phyloP scores from a whole-genome alignment of 2,888 invertebrate species.

The Pachymerium ferrugineum region DNA sequence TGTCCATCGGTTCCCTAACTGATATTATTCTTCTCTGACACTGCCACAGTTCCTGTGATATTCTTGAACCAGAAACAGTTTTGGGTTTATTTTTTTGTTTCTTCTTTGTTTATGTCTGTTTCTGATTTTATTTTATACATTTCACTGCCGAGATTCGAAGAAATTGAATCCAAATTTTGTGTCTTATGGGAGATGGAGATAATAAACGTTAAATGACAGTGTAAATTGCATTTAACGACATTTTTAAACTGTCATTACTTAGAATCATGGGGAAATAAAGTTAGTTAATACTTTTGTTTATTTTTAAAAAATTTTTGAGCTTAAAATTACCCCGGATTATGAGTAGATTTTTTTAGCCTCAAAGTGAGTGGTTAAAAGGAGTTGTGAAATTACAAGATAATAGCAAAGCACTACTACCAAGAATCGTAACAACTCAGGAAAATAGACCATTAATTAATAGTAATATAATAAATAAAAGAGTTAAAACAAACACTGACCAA shows the following conservation, averaged over 20 bases:
- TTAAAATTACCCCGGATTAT: not conserved
- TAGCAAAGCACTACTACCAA: not conserved
- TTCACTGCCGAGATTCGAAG: not conserved
- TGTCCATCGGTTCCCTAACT: not conserved
- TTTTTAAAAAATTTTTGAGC: not conserved
- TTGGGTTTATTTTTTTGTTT: not conserved
- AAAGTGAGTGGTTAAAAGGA: not conserved
- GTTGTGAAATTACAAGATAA: not conserved
- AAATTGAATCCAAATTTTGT: not conserved
- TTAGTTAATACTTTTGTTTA: no score
- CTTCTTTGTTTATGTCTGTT: no score
- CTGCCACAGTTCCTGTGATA: conserved; percentile 8
- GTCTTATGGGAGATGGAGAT: no score
- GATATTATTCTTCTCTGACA: not conserved
- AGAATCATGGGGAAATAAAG: no score
- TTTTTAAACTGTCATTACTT: no score
- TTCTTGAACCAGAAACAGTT: not conserved
- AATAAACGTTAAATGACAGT: no score
- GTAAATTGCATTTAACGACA: no score
- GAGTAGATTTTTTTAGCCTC: not conserved
- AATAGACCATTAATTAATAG: no score
- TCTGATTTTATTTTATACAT: not conserved
- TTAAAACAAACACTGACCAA: not conserved
- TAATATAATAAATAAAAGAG: not conserved
- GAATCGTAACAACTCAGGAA: not conserved